phyloP scores from a whole-genome alignment of 2,888 invertebrate species.

The Leucania comma region DNA sequence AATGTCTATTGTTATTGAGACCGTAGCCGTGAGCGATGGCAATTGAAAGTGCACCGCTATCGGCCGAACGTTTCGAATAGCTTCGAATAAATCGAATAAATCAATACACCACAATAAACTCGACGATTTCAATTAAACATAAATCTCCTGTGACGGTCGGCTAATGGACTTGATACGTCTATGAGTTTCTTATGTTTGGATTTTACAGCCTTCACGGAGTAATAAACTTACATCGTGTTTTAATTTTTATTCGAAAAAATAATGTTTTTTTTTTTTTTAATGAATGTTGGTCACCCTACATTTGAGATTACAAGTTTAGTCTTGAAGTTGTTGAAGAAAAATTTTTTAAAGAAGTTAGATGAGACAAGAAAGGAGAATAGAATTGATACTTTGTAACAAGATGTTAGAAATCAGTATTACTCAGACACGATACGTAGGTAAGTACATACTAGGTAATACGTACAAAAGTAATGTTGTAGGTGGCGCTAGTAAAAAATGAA shows the following conservation, averaged over 20 bases:
- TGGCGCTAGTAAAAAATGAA: not conserved
- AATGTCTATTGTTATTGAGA: slow-evolving; percentile 78
- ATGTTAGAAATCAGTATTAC: slow-evolving; percentile 3
- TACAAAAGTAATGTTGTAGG: slow-evolving; percentile 5
- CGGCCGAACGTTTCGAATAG: slow-evolving; percentile 66
- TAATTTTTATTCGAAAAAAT: slow-evolving; percentile 29
- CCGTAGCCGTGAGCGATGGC: slow-evolving; percentile 75
- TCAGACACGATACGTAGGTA: not conserved
- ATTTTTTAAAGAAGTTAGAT: slow-evolving; percentile 5
- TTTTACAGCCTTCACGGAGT: slow-evolving; percentile 49
- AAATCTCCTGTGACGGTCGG: slow-evolving; percentile 83
- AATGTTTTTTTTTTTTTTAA: slow-evolving; percentile 32
- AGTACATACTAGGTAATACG: no score
- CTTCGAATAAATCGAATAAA: slow-evolving; percentile 75
- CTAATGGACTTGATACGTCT: slow-evolving; percentile 84
- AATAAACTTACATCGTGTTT: slow-evolving; percentile 38
- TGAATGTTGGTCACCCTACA: slow-evolving; percentile 52
- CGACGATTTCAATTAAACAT: slow-evolving; percentile 89
- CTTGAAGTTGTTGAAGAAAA: slow-evolving; percentile 29
- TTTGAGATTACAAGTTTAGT: slow-evolving; percentile 19
- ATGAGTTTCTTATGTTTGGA: slow-evolving; percentile 67
- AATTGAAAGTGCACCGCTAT: slow-evolving; percentile 68
- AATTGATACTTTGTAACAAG: not conserved
- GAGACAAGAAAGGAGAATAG: not conserved
- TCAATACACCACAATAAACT: slow-evolving; percentile 86